These are phyloP conservation scores for Sarcophaga peregrina DNA, from an alignment of 1,140 invertebrate genomes.

Conservation along the genomic window DNA sequence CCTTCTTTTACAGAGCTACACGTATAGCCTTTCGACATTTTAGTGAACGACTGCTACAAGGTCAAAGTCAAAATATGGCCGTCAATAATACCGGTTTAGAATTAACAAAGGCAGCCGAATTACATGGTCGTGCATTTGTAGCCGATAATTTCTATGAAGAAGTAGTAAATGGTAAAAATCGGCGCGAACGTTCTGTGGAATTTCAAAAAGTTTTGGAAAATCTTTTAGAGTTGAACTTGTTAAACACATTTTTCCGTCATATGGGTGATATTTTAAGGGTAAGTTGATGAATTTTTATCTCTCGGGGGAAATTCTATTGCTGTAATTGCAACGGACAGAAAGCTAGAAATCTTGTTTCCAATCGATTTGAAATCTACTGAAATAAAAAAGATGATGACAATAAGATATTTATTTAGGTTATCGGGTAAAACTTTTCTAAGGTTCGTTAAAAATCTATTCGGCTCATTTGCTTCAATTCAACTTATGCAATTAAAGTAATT, in stretches of 20 bases:
- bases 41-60: constrained; percentile 72
- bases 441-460: no score
- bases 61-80: constrained; percentile 78
- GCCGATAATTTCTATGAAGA: constrained; percentile 73
- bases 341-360: background rate
- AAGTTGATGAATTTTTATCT: constrained; percentile 52
- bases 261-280: constrained; percentile 83
- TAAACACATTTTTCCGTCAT: constrained; percentile 78
- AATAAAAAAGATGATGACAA: background rate
- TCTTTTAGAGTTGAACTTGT: constrained; percentile 81
- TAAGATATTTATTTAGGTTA: no score
- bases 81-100: constrained; percentile 85
- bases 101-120: constrained; percentile 76
- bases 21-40: constrained; percentile 75
- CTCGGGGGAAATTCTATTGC: background rate
- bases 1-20: constrained; percentile 74
- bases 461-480: no score
- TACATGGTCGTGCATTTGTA: constrained; percentile 82
- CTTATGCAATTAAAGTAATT: no score
- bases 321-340: background rate
- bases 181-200: constrained; percentile 61
- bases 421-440: no score
- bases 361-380: background rate
- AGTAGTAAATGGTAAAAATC: constrained; percentile 64
- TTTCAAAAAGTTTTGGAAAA: constrained; percentile 74